Conservation (phyloP, 37 sponge, comb jelly and placozoan genomes). For the Spongilla lacustris region DNA sequence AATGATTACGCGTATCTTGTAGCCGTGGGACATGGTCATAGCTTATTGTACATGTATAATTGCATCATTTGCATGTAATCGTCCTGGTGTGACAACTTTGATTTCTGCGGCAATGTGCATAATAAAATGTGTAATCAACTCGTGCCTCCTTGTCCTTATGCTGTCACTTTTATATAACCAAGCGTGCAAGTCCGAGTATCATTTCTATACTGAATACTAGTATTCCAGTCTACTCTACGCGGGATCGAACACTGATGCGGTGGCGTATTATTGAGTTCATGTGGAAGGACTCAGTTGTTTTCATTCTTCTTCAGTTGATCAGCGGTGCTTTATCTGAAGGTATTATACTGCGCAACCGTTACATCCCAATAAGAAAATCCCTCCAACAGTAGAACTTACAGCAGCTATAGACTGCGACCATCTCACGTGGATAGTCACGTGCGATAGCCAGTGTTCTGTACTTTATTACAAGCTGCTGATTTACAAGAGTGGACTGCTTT, state of each 20-base stretch:
- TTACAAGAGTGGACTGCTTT: background rate
- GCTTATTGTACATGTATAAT: too few species aligned
- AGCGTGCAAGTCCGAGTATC: background rate
- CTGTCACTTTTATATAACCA: background rate
- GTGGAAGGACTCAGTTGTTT: background rate
- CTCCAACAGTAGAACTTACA: background rate
- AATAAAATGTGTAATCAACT: background rate
- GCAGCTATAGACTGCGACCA: background rate
- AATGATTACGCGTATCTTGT: too few species aligned
- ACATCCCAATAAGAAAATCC: background rate
- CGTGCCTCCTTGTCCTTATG: background rate
- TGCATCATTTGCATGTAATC: too few species aligned
- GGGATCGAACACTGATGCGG: background rate
- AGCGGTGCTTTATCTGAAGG: background rate
- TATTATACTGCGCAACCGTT: background rate
- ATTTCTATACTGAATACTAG: background rate
- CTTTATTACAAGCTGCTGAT: background rate
- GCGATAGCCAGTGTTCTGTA: background rate
- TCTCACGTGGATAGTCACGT: background rate
- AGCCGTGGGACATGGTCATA: too few species aligned
- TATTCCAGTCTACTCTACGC: too few species aligned
- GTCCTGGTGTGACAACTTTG: background rate
- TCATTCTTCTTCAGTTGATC: background rate
- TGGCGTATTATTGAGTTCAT: background rate
- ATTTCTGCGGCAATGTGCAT: background rate